Conservation (phyloP, 2,888 invertebrate species). For the Parochlus steinenii region DNA sequence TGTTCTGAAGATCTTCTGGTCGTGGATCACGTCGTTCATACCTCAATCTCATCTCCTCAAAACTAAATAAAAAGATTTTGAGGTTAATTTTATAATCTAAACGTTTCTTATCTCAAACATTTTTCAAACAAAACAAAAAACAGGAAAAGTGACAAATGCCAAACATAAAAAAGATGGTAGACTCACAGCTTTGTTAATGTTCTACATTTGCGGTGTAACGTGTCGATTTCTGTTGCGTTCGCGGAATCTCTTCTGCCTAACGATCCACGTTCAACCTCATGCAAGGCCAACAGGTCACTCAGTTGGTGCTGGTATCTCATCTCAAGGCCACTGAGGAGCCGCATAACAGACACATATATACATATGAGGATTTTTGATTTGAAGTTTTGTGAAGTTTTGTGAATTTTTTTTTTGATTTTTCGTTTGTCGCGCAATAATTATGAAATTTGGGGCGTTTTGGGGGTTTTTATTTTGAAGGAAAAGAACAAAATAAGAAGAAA, state of each 20-base stretch:
- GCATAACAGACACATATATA: background rate
- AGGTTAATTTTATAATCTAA: background rate
- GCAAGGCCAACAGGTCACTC: constrained; percentile 28
- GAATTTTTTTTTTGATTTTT: no score
- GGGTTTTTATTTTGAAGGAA: no score
- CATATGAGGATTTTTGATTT: no score
- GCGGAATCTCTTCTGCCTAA: constrained; percentile 32
- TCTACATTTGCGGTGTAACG: constrained; percentile 37
- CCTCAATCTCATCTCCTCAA: constrained; percentile 39
- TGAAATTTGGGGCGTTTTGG: no score
- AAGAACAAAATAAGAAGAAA: no score
- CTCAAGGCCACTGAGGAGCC: constrained; percentile 33
- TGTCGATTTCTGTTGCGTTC: constrained; percentile 37
- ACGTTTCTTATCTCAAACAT: background rate
- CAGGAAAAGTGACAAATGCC: background rate
- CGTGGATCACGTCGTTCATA: constrained; percentile 39
- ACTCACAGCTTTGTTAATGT: constrained; percentile 41
- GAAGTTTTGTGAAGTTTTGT: no score
- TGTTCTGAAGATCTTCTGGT: constrained; percentile 36
- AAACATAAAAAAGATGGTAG: constrained; percentile 1
- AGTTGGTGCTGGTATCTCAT: constrained; percentile 27
- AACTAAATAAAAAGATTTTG: constrained; percentile 23
- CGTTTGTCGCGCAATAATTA: no score
- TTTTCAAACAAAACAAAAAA: constrained; percentile 1
- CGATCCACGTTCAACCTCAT: constrained; percentile 26